Evolutionary conservation across 2,113 vertebrate species (phyloP), one percentile per base, ranked within the genome.

Genomic region (Ctenodactylus gundi): DNA sequence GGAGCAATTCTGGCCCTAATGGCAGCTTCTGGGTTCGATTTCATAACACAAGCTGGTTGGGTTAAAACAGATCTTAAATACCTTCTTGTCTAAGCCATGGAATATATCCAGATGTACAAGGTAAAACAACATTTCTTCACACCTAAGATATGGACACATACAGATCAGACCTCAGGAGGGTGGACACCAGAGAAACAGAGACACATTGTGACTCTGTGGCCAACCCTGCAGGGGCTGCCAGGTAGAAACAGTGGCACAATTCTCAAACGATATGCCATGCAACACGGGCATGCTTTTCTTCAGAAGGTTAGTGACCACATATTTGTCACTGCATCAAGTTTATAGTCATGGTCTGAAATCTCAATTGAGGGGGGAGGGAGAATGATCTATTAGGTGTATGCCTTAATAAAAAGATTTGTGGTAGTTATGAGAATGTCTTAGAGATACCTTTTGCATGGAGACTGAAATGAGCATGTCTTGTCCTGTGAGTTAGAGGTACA

Each of bases 241-340:
- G 8, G 0, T 18, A 41, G n/a, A 23, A 14, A 31, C 14, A 31
- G 15, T 11, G 4, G 27, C 17, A 6, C 0, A 4, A 14, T 55
- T 65, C 41, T 70, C 12, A 65, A 1, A 23, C 10, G 0, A 5
- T 1, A 11, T 13, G 41, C 25, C 4, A 1, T 9, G 2, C 3
- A 8, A 68, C 57, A 4, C 4, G 7, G 7, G 6, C 4, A 4
- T 3, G 23, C 11, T 44, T 51, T 11, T 58, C 27, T n/a, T 31
- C 29, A 9, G n/a, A n/a, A 39, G 1, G 23, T 0, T 6, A 7
- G 20, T 25, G 41, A 76, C 15, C 55, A 60, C 36, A 36, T 31
- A 78, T 51, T 20, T 11, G 55, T 86, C 31, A 9, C n/a, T 53
- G 53, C 27, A 10, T 23, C 44, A 64, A 25, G 65, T 49, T 58